These are phyloP conservation scores for Malurus splendens DNA, from an alignment of 2,797 vertebrate species.

Conservation along the genomic window DNA sequence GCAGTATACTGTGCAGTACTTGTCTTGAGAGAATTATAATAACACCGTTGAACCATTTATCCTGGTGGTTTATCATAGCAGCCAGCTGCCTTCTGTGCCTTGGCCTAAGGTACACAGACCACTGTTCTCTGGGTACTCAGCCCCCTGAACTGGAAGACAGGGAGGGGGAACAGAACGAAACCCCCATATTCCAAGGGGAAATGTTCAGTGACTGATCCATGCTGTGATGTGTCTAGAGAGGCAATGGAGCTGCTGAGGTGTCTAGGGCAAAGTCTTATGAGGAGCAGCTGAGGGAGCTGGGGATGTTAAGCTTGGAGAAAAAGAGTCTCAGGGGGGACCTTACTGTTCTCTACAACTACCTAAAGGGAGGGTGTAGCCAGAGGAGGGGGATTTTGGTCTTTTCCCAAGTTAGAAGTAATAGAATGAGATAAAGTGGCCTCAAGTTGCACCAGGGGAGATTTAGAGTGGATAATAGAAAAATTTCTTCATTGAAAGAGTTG, in stretches of 20 bases:
- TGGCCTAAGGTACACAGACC: not conserved
- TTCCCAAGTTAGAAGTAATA: not conserved
- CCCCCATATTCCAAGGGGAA: not conserved
- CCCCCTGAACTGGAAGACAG: not conserved
- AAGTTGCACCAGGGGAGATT: not conserved
- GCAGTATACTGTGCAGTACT: not conserved
- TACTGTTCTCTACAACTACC: not conserved
- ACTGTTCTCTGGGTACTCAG: not conserved
- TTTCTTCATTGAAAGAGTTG: not conserved
- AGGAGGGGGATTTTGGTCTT: not conserved
- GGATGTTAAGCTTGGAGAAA: not conserved
- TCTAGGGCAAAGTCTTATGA: not conserved
- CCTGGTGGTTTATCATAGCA: not conserved
- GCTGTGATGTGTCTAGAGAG: not conserved
- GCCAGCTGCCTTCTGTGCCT: not conserved
- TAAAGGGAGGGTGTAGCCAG: not conserved
- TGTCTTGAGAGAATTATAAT: not conserved
- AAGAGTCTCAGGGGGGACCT: not conserved
- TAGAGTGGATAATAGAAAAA: not conserved
- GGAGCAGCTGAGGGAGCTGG: not conserved
- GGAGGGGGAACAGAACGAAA: not conserved
- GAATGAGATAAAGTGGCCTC: not conserved
- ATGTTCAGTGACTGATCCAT: not conserved
- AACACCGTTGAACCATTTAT: not conserved
- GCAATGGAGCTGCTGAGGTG: rapidly evolving